Conservation (phyloP, 2,888 invertebrate species). For the Doris montereyensis region DNA sequence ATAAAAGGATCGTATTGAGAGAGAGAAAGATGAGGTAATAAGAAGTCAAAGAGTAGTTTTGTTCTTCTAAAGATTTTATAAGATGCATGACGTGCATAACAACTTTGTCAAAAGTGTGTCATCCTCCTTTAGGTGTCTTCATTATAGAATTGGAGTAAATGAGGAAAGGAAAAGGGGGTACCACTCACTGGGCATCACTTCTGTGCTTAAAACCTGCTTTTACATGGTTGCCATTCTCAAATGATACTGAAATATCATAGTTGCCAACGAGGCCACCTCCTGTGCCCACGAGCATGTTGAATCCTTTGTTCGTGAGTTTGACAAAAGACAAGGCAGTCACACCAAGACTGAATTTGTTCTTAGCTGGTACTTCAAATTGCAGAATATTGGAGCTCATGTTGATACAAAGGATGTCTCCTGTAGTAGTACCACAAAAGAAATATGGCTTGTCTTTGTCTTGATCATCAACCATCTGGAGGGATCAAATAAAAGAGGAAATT, state of each 20-base stretch:
- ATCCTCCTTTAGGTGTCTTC: too few relatives aligned
- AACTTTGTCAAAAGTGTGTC: too few relatives aligned
- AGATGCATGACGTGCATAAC: too few relatives aligned
- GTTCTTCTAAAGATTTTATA: too few relatives aligned
- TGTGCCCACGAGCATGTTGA: constrained; percentile 80
- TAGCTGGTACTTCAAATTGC: constrained; percentile 64
- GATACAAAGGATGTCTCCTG: constrained; percentile 81
- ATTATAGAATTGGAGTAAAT: too few relatives aligned
- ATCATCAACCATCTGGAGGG: constrained; percentile 75
- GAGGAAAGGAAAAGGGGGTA: too few relatives aligned
- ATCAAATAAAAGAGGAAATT: background rate
- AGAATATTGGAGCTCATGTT: constrained; percentile 66
- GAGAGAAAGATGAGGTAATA: too few relatives aligned
- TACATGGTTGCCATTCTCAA: constrained; percentile 44
- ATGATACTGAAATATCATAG: constrained; percentile 42
- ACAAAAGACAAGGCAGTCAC: constrained; percentile 71
- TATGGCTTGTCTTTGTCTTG: constrained; percentile 79
- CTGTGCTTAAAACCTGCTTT: constrained; percentile 44
- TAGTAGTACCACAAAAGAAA: constrained; percentile 88
- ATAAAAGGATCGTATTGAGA: too few relatives aligned
- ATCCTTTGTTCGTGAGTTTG: constrained; percentile 39
- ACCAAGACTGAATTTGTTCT: constrained; percentile 68
- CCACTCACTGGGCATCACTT: constrained; percentile 31
- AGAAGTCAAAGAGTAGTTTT: too few relatives aligned
- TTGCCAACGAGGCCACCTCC: constrained; percentile 84